Conservation (phyloP, 2,113 vertebrate genomes). For the Mastomys coucha region DNA sequence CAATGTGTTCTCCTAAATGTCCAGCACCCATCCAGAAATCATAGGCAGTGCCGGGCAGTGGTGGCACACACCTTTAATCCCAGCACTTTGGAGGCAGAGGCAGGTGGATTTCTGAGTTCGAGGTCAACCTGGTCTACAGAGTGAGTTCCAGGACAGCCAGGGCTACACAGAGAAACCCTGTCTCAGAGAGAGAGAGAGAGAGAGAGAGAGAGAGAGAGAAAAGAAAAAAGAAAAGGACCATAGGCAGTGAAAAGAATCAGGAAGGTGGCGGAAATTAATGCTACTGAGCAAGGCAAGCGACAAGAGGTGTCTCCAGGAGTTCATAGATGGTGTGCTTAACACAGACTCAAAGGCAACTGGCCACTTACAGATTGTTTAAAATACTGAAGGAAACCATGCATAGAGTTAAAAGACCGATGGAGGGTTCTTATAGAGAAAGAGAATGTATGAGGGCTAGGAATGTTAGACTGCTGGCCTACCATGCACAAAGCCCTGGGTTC, state of each 20-base stretch:
- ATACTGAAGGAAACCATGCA: background rate
- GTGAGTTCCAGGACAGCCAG: too few species aligned
- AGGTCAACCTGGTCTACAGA: too few species aligned
- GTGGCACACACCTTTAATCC: too few species aligned
- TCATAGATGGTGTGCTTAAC: fast-evolving
- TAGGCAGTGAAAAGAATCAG: fast-evolving
- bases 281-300: fast-evolving
- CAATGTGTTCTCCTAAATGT: fast-evolving
- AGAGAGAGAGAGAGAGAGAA: too few species aligned
- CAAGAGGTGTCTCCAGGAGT: fast-evolving
- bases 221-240: too few species aligned
- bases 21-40: fast-evolving
- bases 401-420: background rate
- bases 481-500: background rate
- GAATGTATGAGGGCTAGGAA: background rate
- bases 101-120: too few species aligned
- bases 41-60: too few species aligned
- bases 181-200: too few species aligned
- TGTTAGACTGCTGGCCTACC: background rate
- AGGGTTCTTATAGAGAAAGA: background rate
- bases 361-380: fast-evolving
- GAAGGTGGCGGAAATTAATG: fast-evolving
- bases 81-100: too few species aligned
- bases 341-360: background rate
- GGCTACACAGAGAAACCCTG: too few species aligned